Conservation (phyloP, 1,140 invertebrate genomes). For the Cyclina sinensis region DNA sequence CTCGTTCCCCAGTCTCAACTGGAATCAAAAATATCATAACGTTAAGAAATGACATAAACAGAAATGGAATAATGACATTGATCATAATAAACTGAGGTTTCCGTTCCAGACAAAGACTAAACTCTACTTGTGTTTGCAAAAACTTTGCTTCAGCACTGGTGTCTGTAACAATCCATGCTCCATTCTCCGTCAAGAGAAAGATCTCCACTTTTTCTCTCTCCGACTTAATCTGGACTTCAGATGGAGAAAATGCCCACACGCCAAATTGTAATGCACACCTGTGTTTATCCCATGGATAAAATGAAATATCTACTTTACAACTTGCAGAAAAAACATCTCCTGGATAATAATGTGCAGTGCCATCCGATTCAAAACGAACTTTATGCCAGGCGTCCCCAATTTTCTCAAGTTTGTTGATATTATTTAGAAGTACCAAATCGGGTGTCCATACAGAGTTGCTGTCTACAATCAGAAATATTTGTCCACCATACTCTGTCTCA, state of each 20-base stretch:
- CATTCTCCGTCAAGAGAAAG: slow-evolving; percentile 88
- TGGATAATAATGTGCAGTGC: slow-evolving; percentile 88
- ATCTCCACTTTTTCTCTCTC: background rate
- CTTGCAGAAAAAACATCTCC: slow-evolving; percentile 90
- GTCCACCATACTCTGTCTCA: slow-evolving; percentile 8
- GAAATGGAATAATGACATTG: slow-evolving; percentile 88
- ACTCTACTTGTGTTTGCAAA: background rate
- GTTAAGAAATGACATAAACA: slow-evolving; percentile 88
- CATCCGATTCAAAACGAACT: slow-evolving; percentile 88
- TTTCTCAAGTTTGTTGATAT: background rate
- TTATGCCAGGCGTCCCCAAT: background rate
- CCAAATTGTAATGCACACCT: slow-evolving; percentile 93
- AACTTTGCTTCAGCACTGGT: background rate
- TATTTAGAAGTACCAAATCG: slow-evolving; percentile 12
- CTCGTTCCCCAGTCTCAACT: slow-evolving; percentile 52
- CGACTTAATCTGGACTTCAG: background rate
- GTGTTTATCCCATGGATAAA: slow-evolving; percentile 97
- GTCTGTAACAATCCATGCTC: slow-evolving; percentile 86
- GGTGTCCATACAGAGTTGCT: slow-evolving; percentile 46
- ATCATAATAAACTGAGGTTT: slow-evolving; percentile 86
- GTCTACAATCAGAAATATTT: background rate
- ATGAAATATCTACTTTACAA: slow-evolving; percentile 96
- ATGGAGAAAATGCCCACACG: background rate
- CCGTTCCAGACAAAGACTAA: slow-evolving; percentile 30
- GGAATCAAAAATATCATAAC: slow-evolving; percentile 87